A percentile compares a stretch with the other conserved stretches of the same genome.
phyloP scores from a whole-genome alignment of 2,797 vertebrate genomes.

The Pantherophis vulpinus region DNA sequence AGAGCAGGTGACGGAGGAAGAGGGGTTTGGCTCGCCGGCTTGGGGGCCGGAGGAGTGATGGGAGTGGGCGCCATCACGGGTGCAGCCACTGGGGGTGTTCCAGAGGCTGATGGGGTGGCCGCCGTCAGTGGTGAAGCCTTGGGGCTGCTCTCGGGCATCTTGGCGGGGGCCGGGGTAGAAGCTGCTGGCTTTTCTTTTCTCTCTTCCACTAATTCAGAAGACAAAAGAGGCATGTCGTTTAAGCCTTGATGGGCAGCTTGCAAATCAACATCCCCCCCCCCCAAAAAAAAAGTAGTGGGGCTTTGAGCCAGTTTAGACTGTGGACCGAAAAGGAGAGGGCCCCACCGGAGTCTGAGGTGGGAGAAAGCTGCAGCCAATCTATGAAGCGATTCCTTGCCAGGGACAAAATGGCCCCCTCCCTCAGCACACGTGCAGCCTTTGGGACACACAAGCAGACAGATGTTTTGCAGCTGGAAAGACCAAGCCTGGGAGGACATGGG shows the following conservation, averaged over 20 bases:
- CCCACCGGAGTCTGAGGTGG: neutral
- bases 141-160: conserved; percentile 49
- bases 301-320: neutral
- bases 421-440: no score
- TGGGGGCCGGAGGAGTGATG: conserved; percentile 52
- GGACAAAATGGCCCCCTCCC: neutral
- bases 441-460: neutral
- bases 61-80: neutral
- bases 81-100: neutral
- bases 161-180: conserved; percentile 31
- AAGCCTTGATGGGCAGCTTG: neutral
- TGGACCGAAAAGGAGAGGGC: neutral
- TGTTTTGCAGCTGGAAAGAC: neutral
- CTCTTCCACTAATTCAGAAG: conserved; percentile 75
- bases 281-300: neutral
- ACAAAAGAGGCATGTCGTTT: neutral
- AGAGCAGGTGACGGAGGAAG: conserved; percentile 51
- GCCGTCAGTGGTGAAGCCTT: conserved; percentile 36
- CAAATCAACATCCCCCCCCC: fast-evolving
- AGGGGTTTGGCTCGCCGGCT: conserved; percentile 51
- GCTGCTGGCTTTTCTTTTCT: conserved; percentile 77
- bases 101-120: fast-evolving
- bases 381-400: neutral
- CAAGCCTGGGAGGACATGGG: fast-evolving
- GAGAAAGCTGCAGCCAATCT: neutral